Base-by-base conservation (phyloP, 2,797 vertebrate species). In the Lerista edwardsae region DNA sequence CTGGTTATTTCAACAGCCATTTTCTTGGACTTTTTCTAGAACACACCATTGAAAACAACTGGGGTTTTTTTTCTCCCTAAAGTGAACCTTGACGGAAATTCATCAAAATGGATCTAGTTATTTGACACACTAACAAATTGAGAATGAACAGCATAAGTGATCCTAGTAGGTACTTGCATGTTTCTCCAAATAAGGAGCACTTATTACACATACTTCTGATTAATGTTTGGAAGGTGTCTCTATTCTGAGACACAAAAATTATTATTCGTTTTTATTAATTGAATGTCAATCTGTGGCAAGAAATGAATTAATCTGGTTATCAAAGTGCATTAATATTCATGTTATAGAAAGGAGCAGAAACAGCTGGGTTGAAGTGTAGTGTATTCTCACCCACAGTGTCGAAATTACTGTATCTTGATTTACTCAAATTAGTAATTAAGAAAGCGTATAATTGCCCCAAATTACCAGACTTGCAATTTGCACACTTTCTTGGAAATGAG, bases 281-380 rank as follows among this genome's bases (percentile, higher is more conserved):
- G 71, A 78, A 82, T 82, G 65, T 68, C 69, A 85, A 64, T 80
- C 79, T 88, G 80, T 89, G 82, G 80, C 14, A 85, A 84, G 69
- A 1, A 82, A 82, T 81, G 78, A 62, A 84, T 73, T 68, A 80
- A 83, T 89, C 27, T 89, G 29, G 2, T 83, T 90, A 68, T 57
- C 31, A 79, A 82, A 92, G 91, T 64, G 83, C 41, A 88, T 92
- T 91, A 76, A 68, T 85, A 78, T 72, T 85, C 84, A 88, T 65
- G 65, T 79, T 36, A 27, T 39, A 81, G 69, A 51, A 89, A 81
- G 51, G 59, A 62, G 9, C 27, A 86, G 67, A 90, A 92, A 72
- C 83, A 83, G n/a, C 1, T 87, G 55, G 23, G 31, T 91, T 25
- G 67, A 62, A 85, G 87, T 79, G 69, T 75, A 69, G n/a, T 47